These are phyloP conservation scores for Percopsis transmontana DNA, from an alignment of 2,113 vertebrate genomes.

Conservation along the genomic window DNA sequence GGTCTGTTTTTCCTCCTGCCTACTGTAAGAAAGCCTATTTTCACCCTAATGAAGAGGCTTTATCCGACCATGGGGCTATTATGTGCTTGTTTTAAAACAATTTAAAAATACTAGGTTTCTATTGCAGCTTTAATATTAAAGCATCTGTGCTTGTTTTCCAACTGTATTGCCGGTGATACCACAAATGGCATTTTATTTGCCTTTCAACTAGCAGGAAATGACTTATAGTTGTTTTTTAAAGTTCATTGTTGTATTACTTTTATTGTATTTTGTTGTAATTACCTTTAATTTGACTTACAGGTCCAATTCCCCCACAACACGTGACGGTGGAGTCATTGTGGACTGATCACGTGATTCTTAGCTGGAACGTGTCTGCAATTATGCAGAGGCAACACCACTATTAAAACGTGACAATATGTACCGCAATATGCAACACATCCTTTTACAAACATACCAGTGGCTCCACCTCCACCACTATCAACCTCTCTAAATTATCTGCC, in stretches of 20 bases:
- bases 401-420: slow-evolving; percentile 45
- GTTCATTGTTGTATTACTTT: neutral
- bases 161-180: neutral
- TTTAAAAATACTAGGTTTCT: neutral
- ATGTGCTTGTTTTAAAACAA: too few species aligned
- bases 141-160: neutral
- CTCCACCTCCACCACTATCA: slow-evolving; percentile 25
- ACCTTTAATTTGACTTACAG: slow-evolving; percentile 13
- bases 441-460: neutral
- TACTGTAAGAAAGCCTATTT: neutral
- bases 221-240: neutral
- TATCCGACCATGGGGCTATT: too few species aligned
- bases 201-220: neutral
- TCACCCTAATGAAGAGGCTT: too few species aligned
- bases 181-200: neutral
- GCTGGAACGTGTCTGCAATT: slow-evolving; percentile 44
- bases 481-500: slow-evolving; percentile 37
- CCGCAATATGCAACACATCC: slow-evolving; percentile 2
- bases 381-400: slow-evolving; percentile 45
- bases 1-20: neutral
- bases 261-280: neutral
- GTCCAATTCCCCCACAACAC: slow-evolving; percentile 30
- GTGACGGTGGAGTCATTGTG: slow-evolving; percentile 28
- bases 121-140: neutral
- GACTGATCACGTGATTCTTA: slow-evolving; percentile 7